These are phyloP conservation scores for Sinella curviseta DNA, from an alignment of 1,140 invertebrate genomes.

Conservation along the genomic window DNA sequence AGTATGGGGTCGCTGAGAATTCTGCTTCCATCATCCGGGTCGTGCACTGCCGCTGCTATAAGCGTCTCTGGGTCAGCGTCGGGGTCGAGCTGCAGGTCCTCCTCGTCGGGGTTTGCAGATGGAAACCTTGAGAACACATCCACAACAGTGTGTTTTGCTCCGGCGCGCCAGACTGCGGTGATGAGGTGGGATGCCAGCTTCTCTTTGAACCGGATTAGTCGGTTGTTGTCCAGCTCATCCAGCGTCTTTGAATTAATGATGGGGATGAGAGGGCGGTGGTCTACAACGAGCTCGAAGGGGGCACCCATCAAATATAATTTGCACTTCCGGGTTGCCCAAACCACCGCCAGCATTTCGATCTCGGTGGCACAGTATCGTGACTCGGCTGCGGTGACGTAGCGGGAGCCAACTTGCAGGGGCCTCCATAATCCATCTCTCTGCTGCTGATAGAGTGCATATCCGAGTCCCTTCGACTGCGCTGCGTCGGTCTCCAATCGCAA, in stretches of 20 bases:
- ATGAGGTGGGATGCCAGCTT: not conserved
- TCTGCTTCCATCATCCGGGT: not conserved
- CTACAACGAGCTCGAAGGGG: too few species aligned
- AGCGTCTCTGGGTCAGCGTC: not conserved
- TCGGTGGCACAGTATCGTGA: too few species aligned
- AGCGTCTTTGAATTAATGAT: too few species aligned
- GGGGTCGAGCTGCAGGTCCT: not conserved
- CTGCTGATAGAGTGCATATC: too few species aligned
- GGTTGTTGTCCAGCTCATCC: too few species aligned
- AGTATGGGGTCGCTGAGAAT: not conserved
- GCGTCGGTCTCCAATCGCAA: not conserved
- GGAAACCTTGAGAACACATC: not conserved
- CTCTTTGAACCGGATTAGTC: too few species aligned
- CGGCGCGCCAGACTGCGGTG: not conserved
- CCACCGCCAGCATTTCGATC: too few species aligned
- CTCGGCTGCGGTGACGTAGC: too few species aligned
- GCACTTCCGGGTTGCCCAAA: not conserved
- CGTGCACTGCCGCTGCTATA: not conserved
- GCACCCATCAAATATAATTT: not conserved
- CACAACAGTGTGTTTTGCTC: not conserved
- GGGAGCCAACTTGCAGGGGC: too few species aligned
- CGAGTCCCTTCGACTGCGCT: too few species aligned
- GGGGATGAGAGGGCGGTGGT: too few species aligned
- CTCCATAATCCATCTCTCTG: too few species aligned
- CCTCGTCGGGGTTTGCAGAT: not conserved